phyloP scores from a whole-genome alignment of 1,140 invertebrate genomes.

The Lordiphosa mommai region DNA sequence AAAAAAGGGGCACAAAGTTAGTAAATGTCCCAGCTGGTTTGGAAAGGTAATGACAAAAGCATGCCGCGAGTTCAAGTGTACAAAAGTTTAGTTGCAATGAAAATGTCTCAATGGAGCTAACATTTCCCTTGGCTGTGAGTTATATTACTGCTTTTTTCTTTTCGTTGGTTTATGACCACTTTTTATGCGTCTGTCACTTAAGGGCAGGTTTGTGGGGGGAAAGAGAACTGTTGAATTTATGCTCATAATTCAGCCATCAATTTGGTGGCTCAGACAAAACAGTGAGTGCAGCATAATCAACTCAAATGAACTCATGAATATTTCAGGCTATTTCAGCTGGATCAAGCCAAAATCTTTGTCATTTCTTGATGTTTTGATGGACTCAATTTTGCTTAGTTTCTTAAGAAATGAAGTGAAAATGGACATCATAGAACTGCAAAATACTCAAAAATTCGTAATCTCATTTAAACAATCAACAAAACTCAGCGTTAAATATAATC shows the following conservation, averaged over 20 bases:
- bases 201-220: conserved; percentile 5
- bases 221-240: conserved; percentile 8
- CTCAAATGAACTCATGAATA: no score
- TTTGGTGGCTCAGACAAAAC: conserved; percentile 14
- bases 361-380: no score
- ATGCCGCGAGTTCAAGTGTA: conserved; percentile 29
- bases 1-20: conserved; percentile 2
- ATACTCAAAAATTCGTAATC: no score
- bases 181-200: conserved; percentile 49
- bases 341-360: no score
- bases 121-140: conserved; percentile 15
- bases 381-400: no score
- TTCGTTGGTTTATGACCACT: conserved; percentile 51
- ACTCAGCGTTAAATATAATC: no score
- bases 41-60: conserved; percentile 7
- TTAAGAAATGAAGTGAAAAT: no score
- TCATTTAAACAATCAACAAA: no score
- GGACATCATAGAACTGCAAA: no score
- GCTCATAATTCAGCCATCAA: conserved; percentile 24
- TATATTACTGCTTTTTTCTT: conserved; percentile 49
- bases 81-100: not conserved
- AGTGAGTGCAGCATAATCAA: not conserved
- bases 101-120: not conserved
- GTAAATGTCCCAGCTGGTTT: not conserved
- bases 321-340: no score